Evolutionary conservation across 2,113 vertebrate genomes (phyloP), one percentile per base, ranked within the genome.

Genomic region (Phrynosoma platyrhinos): DNA sequence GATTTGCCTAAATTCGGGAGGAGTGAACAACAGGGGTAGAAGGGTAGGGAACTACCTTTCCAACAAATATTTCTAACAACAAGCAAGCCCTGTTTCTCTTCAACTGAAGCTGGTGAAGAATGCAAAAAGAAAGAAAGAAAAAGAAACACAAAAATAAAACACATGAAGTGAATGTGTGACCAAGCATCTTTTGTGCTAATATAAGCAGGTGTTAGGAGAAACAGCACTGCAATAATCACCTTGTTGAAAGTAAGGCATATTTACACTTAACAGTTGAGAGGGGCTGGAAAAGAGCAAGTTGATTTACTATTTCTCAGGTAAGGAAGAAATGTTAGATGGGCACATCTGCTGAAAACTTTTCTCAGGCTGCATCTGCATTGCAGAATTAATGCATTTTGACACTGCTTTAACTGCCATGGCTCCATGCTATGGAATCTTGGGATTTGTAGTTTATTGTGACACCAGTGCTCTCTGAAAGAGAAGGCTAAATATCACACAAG

Each of bases 281-380:
- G 32, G 75, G 84, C 91, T 93, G 85, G 21, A 75, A 69, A 85
- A 72, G 82, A 87, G 4, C 58, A 72, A 91, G n/a, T 75, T 5
- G 21, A 89, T 94, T 89, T 90, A 90, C 83, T 89, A 88, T 88
- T 96, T 91, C 90, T 82, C 75, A 90, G 92, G 90, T 77, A 92
- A 95, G 78, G 77, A 85, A 95, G 76, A 77, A 86, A 80, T 2
- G 2, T 64, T 92, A 92, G 94, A 91, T 86, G 75, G 64, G 76
- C 82, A 83, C 27, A 92, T 92, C 91, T 95, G 90, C 77, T 94
- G 89, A 87, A 83, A 89, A 93, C 86, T 82, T 92, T 90, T 86
- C 10, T 58, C 89, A 25, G 25, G 42, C 42, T 47, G 42, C 42
- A 47, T 47, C 42, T 47, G 42, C 42, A 47, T 6, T 47, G 42